These are phyloP conservation scores for Cancer borealis DNA, from an alignment of 2,888 invertebrate genomes.

Conservation along the genomic window DNA sequence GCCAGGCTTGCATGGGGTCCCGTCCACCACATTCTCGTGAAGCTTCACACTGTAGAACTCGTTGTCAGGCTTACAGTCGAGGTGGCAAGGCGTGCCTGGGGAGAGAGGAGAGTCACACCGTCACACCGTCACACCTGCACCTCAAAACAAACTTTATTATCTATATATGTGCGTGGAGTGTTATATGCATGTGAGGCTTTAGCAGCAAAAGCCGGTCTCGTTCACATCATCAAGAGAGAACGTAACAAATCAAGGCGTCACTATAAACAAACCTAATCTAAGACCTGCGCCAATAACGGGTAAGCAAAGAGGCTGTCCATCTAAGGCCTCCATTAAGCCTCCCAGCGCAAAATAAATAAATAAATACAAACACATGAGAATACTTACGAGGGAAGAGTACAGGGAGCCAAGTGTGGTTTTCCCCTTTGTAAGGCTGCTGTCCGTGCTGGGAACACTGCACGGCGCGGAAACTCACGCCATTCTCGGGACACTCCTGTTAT, in stretches of 20 bases:
- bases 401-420: conserved; percentile 82
- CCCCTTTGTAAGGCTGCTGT: conserved; percentile 83
- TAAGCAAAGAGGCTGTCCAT: too few species aligned
- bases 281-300: too few species aligned
- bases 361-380: neutral
- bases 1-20: conserved; percentile 91
- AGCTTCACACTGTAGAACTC: conserved; percentile 88
- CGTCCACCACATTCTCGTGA: conserved; percentile 88
- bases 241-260: too few species aligned
- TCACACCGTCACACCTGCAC: neutral
- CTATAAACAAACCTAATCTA: too few species aligned
- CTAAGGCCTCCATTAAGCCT: too few species aligned
- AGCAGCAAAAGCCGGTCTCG: too few species aligned
- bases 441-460: conserved; percentile 88
- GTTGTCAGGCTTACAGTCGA: conserved; percentile 89
- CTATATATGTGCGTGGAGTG: neutral
- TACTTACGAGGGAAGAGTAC: conserved; percentile 81
- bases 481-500: conserved; percentile 84
- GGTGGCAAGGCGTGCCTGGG: conserved; percentile 85
- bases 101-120: conserved; percentile 24
- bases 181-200: too few species aligned
- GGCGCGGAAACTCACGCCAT: conserved; percentile 87
- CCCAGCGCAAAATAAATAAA: neutral
- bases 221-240: too few species aligned
- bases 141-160: neutral